Percentiles rank a stretch among this genome's conserved stretches.
phyloP scores from a whole-genome alignment of 2,888 invertebrate genomes.

The Synanthedon tipuliformis region DNA sequence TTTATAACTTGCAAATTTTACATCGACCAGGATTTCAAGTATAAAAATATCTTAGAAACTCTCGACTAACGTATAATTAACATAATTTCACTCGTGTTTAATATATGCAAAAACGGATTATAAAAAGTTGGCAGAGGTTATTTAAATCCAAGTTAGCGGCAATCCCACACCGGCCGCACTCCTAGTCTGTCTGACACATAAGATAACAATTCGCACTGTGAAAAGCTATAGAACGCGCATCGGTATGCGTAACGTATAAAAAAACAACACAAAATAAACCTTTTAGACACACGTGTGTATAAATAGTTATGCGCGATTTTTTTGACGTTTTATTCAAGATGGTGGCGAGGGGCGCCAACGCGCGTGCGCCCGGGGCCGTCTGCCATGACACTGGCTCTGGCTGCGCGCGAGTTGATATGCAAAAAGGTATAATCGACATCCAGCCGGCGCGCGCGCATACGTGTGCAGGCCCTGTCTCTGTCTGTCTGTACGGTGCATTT shows the following conservation, averaged over 20 bases:
- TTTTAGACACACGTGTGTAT: not conserved
- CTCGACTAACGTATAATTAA: too few species aligned
- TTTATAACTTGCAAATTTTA: too few species aligned
- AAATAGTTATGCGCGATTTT: not conserved
- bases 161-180: too few species aligned
- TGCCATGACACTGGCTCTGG: constrained; percentile 62
- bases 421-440: not conserved
- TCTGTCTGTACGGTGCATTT: not conserved
- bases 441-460: not conserved
- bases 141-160: too few species aligned
- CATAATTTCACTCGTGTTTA: too few species aligned
- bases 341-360: constrained; percentile 23
- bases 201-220: too few species aligned
- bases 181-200: too few species aligned
- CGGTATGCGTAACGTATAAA: not conserved
- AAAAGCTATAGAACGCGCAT: too few species aligned
- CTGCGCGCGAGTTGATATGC: constrained; percentile 1
- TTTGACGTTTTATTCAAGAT: not conserved
- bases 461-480: not conserved
- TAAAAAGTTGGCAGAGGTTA: too few species aligned
- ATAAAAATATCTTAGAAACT: too few species aligned
- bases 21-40: too few species aligned
- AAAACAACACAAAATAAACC: not conserved
- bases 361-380: constrained; percentile 43
- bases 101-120: too few species aligned